These are phyloP conservation scores for Apostichopus japonicus DNA, from an alignment of 35 echinoderm and acorn worm species.

Conservation along the genomic window DNA sequence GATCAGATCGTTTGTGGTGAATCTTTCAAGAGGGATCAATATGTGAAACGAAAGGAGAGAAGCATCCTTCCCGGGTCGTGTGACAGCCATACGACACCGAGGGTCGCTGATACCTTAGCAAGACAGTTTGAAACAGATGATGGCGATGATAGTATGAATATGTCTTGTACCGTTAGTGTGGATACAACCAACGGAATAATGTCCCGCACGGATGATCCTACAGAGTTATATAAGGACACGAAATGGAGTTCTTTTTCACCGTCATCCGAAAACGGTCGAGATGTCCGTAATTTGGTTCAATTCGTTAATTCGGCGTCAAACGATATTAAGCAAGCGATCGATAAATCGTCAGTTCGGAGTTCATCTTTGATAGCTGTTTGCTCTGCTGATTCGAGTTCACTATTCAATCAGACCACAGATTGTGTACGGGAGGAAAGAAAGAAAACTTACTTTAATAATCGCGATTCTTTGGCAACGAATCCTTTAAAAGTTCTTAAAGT, in stretches of 20 bases:
- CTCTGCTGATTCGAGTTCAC: background rate
- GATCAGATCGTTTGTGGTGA: background rate
- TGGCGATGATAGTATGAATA: background rate
- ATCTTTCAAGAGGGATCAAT: background rate
- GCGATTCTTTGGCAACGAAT: conserved; percentile 12
- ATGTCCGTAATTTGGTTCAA: conserved; percentile 57
- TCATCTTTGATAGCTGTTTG: background rate
- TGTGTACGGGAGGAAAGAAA: background rate
- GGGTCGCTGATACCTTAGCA: background rate
- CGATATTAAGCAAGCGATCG: conserved; percentile 68
- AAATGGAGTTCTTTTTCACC: background rate
- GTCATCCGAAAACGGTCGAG: conserved; percentile 41
- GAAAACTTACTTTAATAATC: background rate
- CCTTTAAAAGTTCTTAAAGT: conserved; percentile 56
- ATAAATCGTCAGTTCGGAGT: conserved; percentile 42
- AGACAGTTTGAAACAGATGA: background rate
- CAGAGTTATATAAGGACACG: background rate
- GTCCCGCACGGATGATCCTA: background rate
- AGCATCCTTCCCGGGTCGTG: background rate
- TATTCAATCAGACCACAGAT: background rate
- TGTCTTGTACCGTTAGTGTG: background rate
- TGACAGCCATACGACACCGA: background rate
- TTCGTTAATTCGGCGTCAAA: conserved; percentile 75
- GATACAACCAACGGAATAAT: background rate
- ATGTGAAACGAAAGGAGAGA: background rate